These are phyloP conservation scores for Perca flavescens DNA, from an alignment of 2,113 vertebrate genomes.

Conservation along the genomic window DNA sequence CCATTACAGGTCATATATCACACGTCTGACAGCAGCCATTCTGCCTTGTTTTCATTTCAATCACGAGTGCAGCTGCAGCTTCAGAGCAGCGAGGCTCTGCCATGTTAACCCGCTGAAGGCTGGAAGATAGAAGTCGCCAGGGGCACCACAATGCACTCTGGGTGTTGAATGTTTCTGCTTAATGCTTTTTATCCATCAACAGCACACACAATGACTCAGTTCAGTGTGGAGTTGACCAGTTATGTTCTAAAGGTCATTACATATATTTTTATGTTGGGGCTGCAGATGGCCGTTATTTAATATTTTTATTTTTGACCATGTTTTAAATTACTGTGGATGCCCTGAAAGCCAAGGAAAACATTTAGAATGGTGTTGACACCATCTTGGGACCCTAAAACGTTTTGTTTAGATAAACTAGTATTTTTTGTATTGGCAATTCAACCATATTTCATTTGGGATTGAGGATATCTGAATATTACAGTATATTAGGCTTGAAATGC, in stretches of 20 bases:
- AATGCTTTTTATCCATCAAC: conserved; percentile 27
- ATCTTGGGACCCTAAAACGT: not conserved
- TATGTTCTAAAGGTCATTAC: not conserved
- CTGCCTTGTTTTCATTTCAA: conserved; percentile 95
- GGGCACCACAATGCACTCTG: not conserved
- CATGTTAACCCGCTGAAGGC: conserved; percentile 86
- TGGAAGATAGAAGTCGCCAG: conserved; percentile 19
- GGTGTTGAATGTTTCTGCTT: conserved; percentile 7
- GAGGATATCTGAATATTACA: not conserved
- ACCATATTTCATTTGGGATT: not conserved
- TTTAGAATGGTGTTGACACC: not conserved
- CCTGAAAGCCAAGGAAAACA: not conserved
- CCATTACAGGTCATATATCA: conserved; percentile 95
- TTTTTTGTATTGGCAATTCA: not conserved
- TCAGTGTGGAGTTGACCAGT: not conserved
- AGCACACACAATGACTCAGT: not conserved
- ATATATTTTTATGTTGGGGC: not conserved
- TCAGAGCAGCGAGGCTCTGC: conserved; percentile 65
- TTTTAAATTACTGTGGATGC: not conserved
- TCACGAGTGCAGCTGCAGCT: conserved; percentile 91
- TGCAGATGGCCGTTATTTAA: not conserved
- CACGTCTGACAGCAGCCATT: conserved; percentile 90
- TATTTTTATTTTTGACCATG: not conserved
- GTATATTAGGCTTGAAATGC: not conserved
- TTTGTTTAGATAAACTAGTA: not conserved